Base-by-base conservation (phyloP, 2,113 vertebrate species). In the Tachysurus fulvidraco region DNA sequence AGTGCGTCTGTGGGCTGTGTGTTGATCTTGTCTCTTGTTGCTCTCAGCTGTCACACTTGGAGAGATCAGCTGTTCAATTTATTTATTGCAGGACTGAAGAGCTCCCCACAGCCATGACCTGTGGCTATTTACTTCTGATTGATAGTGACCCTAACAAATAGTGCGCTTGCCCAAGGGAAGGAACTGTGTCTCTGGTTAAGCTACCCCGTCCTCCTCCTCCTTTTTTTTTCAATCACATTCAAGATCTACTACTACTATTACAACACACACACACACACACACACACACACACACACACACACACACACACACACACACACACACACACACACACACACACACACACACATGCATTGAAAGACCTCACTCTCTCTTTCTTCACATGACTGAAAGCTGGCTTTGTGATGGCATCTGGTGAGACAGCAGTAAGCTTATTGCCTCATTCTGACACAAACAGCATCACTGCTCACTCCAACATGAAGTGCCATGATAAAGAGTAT, bases 121-220 rank as follows among this genome's bases (percentile, higher is more conserved):
- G 71, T 74, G 81, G 83, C 86, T 87, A 84, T 87, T 85, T 86
- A 87, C 83, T 85, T 85, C 84, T 91, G 90, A 92, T 89, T 90
- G 91, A 85, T 85, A 83, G 89, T 85, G 85, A 90, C 85, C 83
- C 85, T 87, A 83, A 90, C 87, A 90, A 90, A 91, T 88, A 84
- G 81, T 57, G 28, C 65, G 81, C 64, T 82, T 89, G 67, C 89
- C 88, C 89, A 64, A 57, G 88, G 77, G 88, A 88, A 87, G 52
- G 60, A 30, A 89, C 76, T 81, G 62, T 46, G 50, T 73, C 81
- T 87, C 86, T 87, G 83, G 85, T 87, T 85, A 21, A 46, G 11
- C 57, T 52, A 81, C 23, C 79, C 57, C 59, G 8, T 23, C 86
- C 57, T 36, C 62, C 57, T 25, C 71, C 50, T 67, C 1, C 17